Evolutionary conservation across 2,888 invertebrate species (phyloP).

Genomic region (Melanophora roralis): DNA sequence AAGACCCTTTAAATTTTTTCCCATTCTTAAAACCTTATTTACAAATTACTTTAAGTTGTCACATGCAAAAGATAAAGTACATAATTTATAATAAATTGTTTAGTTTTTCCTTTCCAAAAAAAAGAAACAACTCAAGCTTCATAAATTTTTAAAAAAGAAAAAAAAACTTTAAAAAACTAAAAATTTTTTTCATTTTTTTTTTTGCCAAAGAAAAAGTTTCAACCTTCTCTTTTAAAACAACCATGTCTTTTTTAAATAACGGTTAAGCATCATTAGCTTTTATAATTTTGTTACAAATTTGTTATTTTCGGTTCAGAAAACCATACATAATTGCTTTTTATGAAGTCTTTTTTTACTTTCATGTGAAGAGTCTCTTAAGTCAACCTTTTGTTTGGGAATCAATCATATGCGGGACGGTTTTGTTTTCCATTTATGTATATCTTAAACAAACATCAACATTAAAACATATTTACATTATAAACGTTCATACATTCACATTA

Average conservation of each 20-base stretch:
- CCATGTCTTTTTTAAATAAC: background rate
- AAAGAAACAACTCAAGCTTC: constrained; percentile 36
- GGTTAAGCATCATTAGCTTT: constrained; percentile 57
- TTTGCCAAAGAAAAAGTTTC: too few species aligned
- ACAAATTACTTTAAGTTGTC: background rate
- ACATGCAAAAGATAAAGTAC: constrained; percentile 1
- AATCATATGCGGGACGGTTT: constrained; percentile 61
- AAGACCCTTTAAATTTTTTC: background rate
- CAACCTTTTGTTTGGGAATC: constrained; percentile 58
- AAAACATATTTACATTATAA: too few species aligned
- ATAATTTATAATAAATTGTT: constrained; percentile 12
- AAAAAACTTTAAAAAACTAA: background rate
- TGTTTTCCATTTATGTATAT: too few species aligned
- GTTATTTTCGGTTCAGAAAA: constrained; percentile 29
- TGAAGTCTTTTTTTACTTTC: constrained; percentile 30
- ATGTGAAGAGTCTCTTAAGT: constrained; percentile 50
- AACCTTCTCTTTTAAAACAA: too few species aligned
- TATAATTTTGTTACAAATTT: constrained; percentile 50
- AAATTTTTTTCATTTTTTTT: too few species aligned
- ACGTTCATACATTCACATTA: too few species aligned
- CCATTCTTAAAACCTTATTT: background rate
- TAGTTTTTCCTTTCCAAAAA: background rate
- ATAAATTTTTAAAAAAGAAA: constrained; percentile 18
- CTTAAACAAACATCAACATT: background rate
- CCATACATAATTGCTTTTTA: constrained; percentile 1